Conservation (phyloP, 2,797 vertebrate species). For the Peromyscus nudipes region DNA sequence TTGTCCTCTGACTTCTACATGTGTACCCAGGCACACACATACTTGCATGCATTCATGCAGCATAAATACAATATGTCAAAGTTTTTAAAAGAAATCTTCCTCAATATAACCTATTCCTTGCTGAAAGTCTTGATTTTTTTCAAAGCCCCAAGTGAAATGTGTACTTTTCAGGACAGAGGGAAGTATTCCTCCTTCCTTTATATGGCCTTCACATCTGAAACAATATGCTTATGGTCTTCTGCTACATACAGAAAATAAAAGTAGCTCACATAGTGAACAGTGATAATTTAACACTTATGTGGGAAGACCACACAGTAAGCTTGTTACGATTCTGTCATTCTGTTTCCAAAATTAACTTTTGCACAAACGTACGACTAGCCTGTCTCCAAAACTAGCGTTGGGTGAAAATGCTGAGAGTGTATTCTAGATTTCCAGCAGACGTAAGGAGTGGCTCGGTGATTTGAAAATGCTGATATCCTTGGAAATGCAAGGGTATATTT, state of each 20-base stretch:
- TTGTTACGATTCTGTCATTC: conserved; percentile 28
- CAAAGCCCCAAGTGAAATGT: not conserved
- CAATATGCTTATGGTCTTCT: not conserved
- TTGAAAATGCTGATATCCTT: conserved; percentile 19
- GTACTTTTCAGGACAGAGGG: not conserved
- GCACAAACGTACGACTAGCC: not conserved
- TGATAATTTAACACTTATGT: conserved; percentile 46
- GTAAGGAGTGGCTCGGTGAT: not conserved
- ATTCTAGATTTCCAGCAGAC: conserved; percentile 7
- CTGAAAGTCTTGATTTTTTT: not conserved
- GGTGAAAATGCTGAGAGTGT: not conserved
- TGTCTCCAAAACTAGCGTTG: conserved; percentile 39
- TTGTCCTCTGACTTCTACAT: not conserved
- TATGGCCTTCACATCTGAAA: not conserved
- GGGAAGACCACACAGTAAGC: not conserved
- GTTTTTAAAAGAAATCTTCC: not conserved
- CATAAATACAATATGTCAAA: not conserved
- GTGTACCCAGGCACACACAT: not conserved
- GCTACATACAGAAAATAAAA: not conserved
- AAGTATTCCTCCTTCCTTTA: not conserved
- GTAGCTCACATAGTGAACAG: not conserved
- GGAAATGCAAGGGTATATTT: conserved; percentile 7
- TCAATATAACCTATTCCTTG: not conserved
- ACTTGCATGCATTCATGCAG: not conserved
- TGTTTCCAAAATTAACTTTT: conserved; percentile 52